Evolutionary conservation across 2,797 vertebrate species (phyloP).

Genomic region (Menidia menidia): DNA sequence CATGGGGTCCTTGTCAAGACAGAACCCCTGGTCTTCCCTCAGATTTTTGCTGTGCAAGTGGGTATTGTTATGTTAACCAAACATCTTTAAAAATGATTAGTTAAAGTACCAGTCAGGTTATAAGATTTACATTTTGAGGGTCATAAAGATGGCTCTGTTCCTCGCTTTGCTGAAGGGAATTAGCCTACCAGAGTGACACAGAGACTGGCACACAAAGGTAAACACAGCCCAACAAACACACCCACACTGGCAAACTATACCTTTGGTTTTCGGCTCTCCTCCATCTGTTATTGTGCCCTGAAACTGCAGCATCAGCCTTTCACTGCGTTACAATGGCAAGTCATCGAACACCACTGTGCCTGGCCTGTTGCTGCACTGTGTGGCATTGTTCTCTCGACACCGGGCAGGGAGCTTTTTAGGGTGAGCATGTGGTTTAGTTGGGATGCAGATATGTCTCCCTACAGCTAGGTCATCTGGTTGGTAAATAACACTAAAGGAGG

Average conservation of each 20-base stretch:
- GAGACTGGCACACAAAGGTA: constrained; percentile 4
- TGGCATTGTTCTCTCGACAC: constrained; percentile 65
- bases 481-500: constrained; percentile 27
- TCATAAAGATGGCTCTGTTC: neutral
- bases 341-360: constrained; percentile 72
- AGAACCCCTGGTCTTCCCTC: neutral
- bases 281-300: constrained; percentile 61
- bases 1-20: constrained; percentile 7
- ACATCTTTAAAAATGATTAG: constrained; percentile 11
- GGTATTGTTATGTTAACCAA: neutral
- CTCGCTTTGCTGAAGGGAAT: constrained; percentile 1
- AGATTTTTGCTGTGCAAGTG: constrained; percentile 13
- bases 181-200: neutral
- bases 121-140: too few species aligned
- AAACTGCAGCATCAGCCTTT: constrained; percentile 73
- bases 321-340: constrained; percentile 69
- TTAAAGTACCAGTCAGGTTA: constrained; percentile 11
- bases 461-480: constrained; percentile 47
- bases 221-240: constrained; percentile 4
- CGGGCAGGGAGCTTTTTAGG: constrained; percentile 47
- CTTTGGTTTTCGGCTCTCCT: constrained; percentile 36
- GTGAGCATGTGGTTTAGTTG: constrained; percentile 12
- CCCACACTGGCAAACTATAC: constrained; percentile 36
- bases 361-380: constrained; percentile 57
- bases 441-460: constrained; percentile 46